phyloP scores from a whole-genome alignment of 1,140 invertebrate genomes.

The Pomacea maculata region DNA sequence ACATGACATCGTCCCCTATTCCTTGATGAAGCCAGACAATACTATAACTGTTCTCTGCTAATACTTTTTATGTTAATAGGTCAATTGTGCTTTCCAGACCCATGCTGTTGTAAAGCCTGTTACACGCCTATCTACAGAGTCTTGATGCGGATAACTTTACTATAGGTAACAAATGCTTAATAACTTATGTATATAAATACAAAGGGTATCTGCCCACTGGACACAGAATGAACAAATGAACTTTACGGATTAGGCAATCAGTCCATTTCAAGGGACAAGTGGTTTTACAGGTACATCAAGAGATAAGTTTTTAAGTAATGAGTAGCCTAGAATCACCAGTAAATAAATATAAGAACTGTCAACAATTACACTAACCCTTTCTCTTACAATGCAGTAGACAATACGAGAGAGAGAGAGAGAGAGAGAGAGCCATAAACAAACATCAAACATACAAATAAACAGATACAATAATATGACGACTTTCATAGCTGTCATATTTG shows the following conservation, averaged over 20 bases:
- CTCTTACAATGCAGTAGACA: neutral
- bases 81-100: no score
- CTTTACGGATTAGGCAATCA: neutral
- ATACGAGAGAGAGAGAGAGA: neutral
- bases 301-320: neutral
- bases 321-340: neutral
- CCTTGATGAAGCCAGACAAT: no score
- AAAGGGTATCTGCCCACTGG: no score
- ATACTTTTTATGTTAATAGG: no score
- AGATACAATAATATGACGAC: neutral
- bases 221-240: no score
- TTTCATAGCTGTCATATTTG: no score
- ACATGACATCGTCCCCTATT: no score
- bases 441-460: neutral
- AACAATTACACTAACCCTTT: neutral
- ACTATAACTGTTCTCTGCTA: no score
- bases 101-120: no score
- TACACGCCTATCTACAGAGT: no score
- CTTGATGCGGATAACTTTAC: neutral
- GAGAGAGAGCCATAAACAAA: slow-evolving; percentile 8
- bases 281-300: no score
- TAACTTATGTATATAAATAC: no score
- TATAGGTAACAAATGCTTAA: neutral
- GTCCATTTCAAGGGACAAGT: neutral
- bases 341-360: slow-evolving; percentile 7